Conservation (phyloP, 2,113 vertebrate species). For the Rattus norvegicus region DNA sequence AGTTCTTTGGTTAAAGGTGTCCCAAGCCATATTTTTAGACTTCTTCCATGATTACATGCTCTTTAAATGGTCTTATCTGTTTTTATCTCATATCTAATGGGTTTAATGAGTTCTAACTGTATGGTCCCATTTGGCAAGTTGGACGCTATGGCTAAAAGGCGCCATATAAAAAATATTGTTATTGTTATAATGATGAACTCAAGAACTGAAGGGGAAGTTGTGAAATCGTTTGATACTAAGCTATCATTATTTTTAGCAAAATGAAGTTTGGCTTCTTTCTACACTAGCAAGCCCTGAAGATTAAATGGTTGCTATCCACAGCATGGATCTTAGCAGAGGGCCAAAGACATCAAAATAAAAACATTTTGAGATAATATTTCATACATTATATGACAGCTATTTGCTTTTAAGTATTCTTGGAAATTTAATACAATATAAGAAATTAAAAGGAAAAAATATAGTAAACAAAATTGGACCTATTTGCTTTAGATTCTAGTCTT, state of each 20-base stretch:
- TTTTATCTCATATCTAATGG: constrained; percentile 74
- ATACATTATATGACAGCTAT: constrained; percentile 69
- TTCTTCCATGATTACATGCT: constrained; percentile 40
- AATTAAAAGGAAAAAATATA: not conserved
- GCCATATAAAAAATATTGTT: constrained; percentile 73
- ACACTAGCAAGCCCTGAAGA: constrained; percentile 61
- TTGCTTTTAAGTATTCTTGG: constrained; percentile 68
- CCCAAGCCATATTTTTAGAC: constrained; percentile 42
- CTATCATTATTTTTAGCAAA: constrained; percentile 69
- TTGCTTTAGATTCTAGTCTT: constrained; percentile 33
- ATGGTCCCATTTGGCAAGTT: constrained; percentile 59
- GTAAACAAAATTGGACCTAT: not conserved
- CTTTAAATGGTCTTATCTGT: constrained; percentile 67
- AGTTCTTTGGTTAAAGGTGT: not conserved
- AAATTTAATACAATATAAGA: constrained; percentile 37
- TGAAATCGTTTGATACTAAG: constrained; percentile 61
- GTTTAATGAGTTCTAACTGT: constrained; percentile 69
- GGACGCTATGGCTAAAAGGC: constrained; percentile 61
- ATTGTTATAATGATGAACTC: constrained; percentile 66
- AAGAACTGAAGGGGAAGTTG: constrained; percentile 64
- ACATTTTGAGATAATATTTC: constrained; percentile 69
- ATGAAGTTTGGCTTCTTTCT: constrained; percentile 74
- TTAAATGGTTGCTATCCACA: constrained; percentile 62
- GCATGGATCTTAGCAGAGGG: constrained; percentile 70
- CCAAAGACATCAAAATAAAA: constrained; percentile 78